Evolutionary conservation across 2,888 invertebrate species (phyloP).

Genomic region (Darwinula stevensoni): DNA sequence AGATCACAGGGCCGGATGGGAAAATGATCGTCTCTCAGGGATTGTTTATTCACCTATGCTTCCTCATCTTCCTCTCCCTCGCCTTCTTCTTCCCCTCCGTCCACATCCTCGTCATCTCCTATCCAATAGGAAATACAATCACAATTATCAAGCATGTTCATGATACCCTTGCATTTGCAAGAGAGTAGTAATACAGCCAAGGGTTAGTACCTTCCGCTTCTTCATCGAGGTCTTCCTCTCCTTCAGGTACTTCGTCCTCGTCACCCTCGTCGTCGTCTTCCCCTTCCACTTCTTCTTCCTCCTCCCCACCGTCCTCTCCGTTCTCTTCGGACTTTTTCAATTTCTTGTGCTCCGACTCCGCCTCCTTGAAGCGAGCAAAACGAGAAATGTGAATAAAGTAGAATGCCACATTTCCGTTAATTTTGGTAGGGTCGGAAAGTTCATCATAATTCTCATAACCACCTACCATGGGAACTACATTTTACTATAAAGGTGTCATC

Average conservation of each 20-base stretch:
- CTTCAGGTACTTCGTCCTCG: conserved; percentile 13
- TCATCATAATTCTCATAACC: no score
- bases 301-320: conserved; percentile 32
- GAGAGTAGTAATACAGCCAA: not conserved
- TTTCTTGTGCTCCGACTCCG: conserved; percentile 41
- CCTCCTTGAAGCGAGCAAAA: conserved; percentile 24
- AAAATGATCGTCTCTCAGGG: no score
- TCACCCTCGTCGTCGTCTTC: conserved; percentile 31
- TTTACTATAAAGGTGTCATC: no score
- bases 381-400: conserved; percentile 9
- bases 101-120: no score
- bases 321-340: conserved; percentile 50
- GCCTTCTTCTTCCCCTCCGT: no score
- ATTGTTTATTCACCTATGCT: no score
- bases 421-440: no score
- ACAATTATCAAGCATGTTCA: not conserved
- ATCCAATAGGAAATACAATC: not conserved
- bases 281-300: conserved; percentile 27
- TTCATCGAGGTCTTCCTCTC: conserved; percentile 26
- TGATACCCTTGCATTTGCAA: not conserved
- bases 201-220: conserved; percentile 31
- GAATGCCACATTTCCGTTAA: conserved; percentile 8
- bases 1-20: no score
- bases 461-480: no score
- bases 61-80: no score